Conservation (phyloP, 2,888 invertebrate species). For the Spilosoma lubricipeda region DNA sequence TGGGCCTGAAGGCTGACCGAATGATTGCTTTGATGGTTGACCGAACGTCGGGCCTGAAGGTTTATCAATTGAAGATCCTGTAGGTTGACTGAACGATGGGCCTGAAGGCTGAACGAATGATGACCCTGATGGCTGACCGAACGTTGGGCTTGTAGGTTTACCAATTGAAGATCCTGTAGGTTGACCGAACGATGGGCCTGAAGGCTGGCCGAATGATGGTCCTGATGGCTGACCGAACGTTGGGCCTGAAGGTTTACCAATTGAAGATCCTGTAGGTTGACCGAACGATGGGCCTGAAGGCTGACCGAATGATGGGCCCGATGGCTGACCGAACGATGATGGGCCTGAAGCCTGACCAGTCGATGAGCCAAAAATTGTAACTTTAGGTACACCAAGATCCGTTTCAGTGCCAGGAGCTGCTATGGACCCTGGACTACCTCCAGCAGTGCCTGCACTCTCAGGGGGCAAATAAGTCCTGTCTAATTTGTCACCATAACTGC, state of each 20-base stretch:
- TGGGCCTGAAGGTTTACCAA: background rate
- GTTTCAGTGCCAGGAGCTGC: slow-evolving; percentile 62
- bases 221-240: slow-evolving; percentile 22
- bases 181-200: slow-evolving; percentile 19
- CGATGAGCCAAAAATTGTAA: slow-evolving; percentile 25
- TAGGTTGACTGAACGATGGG: slow-evolving; percentile 10
- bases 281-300: slow-evolving; percentile 20
- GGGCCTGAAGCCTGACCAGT: slow-evolving; percentile 15
- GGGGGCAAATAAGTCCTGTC: slow-evolving; percentile 81
- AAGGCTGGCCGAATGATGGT: slow-evolving; percentile 1
- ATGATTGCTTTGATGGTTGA: no score
- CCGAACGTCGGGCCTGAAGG: no score
- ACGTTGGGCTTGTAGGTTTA: slow-evolving; percentile 14
- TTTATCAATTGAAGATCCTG: background rate
- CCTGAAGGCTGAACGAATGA: slow-evolving; percentile 20
- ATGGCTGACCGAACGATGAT: slow-evolving; percentile 6
- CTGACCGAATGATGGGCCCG: slow-evolving; percentile 19
- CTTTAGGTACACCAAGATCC: slow-evolving; percentile 35
- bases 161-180: slow-evolving; percentile 8
- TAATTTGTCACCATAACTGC: slow-evolving; percentile 77
- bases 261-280: slow-evolving; percentile 10
- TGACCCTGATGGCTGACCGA: slow-evolving; percentile 19
- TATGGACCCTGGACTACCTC: slow-evolving; percentile 77
- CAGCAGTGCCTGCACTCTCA: slow-evolving; percentile 73
- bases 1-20: slow-evolving; percentile 20